Conservation (phyloP, 2,113 vertebrate genomes). For the Monarcha castaneiventris region DNA sequence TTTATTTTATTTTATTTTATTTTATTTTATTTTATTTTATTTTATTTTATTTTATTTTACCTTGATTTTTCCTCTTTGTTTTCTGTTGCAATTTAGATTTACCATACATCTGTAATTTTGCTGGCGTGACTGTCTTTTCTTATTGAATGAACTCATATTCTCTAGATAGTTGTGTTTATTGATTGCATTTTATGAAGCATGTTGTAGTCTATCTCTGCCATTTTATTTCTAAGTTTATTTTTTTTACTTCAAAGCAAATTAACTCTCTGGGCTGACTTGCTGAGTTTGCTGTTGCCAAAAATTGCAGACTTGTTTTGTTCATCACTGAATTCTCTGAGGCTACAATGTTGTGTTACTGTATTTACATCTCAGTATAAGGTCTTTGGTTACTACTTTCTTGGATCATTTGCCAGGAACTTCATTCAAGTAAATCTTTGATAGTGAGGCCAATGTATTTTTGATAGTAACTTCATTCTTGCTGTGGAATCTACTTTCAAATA, state of each 20-base stretch:
- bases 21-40: no score
- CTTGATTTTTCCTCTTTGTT: not conserved
- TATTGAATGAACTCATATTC: not conserved
- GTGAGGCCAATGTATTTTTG: not conserved
- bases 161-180: constrained; percentile 6
- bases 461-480: not conserved
- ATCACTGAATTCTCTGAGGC: not conserved
- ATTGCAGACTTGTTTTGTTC: not conserved
- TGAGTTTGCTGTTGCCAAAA: not conserved
- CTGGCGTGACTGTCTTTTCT: not conserved
- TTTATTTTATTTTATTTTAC: not conserved
- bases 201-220: not conserved
- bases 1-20: not conserved
- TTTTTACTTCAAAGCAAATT: constrained; percentile 44
- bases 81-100: not conserved
- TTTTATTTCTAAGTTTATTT: constrained; percentile 10
- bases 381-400: not conserved
- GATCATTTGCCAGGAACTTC: constrained; percentile 4
- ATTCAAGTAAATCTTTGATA: not conserved
- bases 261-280: constrained; percentile 9
- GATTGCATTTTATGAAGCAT: constrained; percentile 14
- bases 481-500: not conserved
- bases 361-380: constrained; percentile 4
- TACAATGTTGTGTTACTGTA: not conserved
- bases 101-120: not conserved